Evolutionary conservation across 2,888 invertebrate genomes (phyloP), one percentile per base, ranked within the genome.

Genomic region (Standfussiana lucernea): DNA sequence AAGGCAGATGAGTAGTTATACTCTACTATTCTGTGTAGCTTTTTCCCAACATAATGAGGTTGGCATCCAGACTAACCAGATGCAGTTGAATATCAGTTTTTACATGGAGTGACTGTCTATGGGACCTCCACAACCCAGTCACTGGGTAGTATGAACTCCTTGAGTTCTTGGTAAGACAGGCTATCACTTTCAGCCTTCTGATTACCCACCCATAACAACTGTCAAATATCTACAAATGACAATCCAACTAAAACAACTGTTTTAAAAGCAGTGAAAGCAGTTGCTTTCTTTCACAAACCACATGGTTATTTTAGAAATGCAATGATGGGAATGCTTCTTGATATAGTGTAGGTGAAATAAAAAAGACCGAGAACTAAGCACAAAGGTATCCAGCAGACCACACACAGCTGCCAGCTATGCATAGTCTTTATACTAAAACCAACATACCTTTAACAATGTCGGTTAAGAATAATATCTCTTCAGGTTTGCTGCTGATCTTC

Each of bases 391-490:
- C 37, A 47, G 37, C 2, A 65, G 6, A 18, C 24, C 53, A 53
- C 18, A 65, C 28, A 64, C n/a, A n/a, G n/a, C n/a, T n/a, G n/a
- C 47, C 18, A 75, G 59, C 10, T 32, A 7, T 37, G 15, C 5
- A 47, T 32, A 11, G 15, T n/a, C 64, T 24, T 24, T 35, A 50
- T 35, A 73, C 15, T 11, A 59, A n/a, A n/a, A 59, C 35, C 6
- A 13, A 35, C 66, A 56, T 91, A 98, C 99, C 99, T 97, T 97
- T 97, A 6, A 97, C 95, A 89, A 98, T 97, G 93, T 99, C 99
- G 62, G 99, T 99, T 24, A 99, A 97, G 93, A 99, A 99, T 28
- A 99, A 92, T 67, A 99, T 97, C 80, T 98, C 97, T 15, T 97
- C 97, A 28, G 98, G 94, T 56, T 97, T 95, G 79, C 97, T 96